A percentile compares a stretch with the other conserved stretches of the same genome.
These are phyloP conservation scores for Gopherus flavomarginatus DNA, from an alignment of 2,113 vertebrate species.

Conservation along the genomic window DNA sequence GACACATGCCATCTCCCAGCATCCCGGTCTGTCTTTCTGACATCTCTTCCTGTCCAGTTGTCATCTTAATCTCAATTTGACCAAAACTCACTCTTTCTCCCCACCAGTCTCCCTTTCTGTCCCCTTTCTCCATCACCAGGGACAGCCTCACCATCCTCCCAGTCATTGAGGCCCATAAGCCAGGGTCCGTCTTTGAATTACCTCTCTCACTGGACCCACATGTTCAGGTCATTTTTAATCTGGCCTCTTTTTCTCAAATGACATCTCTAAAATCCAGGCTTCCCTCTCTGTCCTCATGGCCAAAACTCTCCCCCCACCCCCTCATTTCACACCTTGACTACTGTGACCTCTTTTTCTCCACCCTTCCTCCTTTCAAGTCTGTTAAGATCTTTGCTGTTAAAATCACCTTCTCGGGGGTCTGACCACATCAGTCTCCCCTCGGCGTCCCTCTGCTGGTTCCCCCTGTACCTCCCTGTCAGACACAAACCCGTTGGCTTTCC, in stretches of 20 bases:
- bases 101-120: no score
- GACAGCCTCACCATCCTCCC: not conserved
- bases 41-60: no score
- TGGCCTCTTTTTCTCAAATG: not conserved
- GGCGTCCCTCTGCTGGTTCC: not conserved
- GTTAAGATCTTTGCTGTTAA: fast-evolving
- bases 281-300: not conserved
- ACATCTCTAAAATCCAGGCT: not conserved
- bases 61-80: no score
- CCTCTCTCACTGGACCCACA: not conserved
- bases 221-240: not conserved
- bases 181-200: not conserved
- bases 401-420: not conserved
- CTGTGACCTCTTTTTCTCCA: fast-evolving
- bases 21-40: not conserved
- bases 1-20: not conserved
- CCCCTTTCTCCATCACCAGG: not conserved
- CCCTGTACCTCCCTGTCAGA: not conserved
- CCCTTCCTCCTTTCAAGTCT: not conserved
- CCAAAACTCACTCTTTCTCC: no score
- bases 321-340: not conserved
- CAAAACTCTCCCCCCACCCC: not conserved
- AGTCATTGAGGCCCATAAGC: not conserved
- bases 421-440: not conserved
- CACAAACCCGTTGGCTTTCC: fast-evolving